These are phyloP conservation scores for Diadromus collaris DNA, from an alignment of 2,888 invertebrate species.

Conservation along the genomic window DNA sequence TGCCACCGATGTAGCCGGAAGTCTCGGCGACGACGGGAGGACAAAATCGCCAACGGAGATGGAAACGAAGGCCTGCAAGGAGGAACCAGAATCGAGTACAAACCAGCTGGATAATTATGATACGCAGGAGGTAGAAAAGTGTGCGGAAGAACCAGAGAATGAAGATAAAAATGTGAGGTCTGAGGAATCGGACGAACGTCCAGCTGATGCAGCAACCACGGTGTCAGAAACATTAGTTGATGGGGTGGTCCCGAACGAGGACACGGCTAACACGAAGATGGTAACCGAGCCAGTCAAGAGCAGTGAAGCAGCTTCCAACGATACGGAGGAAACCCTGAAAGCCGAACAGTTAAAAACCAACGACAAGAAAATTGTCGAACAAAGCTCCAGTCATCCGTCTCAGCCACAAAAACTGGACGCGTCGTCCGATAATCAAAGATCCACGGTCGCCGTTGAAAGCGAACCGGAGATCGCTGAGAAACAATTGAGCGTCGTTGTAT, in stretches of 20 bases:
- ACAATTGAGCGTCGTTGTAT: neutral
- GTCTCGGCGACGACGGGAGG: neutral
- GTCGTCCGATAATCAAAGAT: neutral
- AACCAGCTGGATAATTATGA: neutral
- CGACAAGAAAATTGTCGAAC: neutral
- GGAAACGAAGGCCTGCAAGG: neutral
- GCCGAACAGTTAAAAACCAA: neutral
- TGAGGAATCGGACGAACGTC: neutral
- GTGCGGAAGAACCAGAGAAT: neutral
- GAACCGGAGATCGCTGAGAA: neutral
- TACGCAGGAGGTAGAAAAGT: neutral
- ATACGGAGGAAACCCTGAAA: neutral
- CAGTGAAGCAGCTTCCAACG: neutral
- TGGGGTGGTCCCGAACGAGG: neutral
- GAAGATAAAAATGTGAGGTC: neutral
- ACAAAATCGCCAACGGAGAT: neutral
- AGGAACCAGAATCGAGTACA: neutral
- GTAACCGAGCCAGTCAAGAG: neutral
- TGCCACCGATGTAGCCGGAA: constrained; percentile 1
- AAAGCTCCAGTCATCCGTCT: neutral
- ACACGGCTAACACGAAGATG: neutral
- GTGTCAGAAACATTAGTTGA: neutral
- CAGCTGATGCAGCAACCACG: neutral
- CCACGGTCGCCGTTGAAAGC: neutral
- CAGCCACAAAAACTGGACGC: neutral